phyloP scores from a whole-genome alignment of 35 echinoderm and acorn worm genomes.

The Heliocidaris erythrogramma region DNA sequence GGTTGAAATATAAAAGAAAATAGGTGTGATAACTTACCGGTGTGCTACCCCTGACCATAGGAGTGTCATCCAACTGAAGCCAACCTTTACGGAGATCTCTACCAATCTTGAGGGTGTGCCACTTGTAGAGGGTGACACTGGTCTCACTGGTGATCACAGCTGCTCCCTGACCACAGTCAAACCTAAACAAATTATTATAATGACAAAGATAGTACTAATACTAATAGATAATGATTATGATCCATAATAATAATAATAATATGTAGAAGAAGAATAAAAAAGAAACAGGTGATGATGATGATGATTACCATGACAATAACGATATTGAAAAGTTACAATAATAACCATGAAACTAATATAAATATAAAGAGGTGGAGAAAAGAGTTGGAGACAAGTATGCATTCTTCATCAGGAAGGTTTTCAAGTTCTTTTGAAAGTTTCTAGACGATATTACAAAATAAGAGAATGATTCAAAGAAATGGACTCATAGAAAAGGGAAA shows the following conservation, averaged over 20 bases:
- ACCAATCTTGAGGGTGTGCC: slow-evolving; percentile 65
- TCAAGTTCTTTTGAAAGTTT: too few relatives aligned
- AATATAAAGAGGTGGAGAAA: too few relatives aligned
- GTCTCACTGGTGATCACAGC: slow-evolving; percentile 52
- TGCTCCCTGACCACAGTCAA: slow-evolving; percentile 60
- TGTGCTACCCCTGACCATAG: slow-evolving; percentile 47
- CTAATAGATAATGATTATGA: too few relatives aligned
- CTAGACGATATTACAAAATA: background rate
- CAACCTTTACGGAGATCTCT: slow-evolving; percentile 60
- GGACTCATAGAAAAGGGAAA: background rate
- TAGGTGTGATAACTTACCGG: slow-evolving; percentile 42
- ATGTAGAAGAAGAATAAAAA: too few relatives aligned
- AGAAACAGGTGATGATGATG: too few relatives aligned
- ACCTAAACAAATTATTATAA: slow-evolving; percentile 17
- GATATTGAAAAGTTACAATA: too few relatives aligned
- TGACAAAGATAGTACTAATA: background rate
- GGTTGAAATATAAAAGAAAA: too few relatives aligned
- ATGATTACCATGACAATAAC: too few relatives aligned
- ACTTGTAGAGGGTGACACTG: slow-evolving; percentile 57
- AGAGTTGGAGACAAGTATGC: too few relatives aligned
- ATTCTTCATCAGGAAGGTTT: too few relatives aligned
- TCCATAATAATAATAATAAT: too few relatives aligned
- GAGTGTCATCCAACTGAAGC: slow-evolving; percentile 56
- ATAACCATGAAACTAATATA: too few relatives aligned
- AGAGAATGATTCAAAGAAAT: background rate